These are phyloP conservation scores for Cichlasoma orientale DNA, from an alignment of 2,797 vertebrate species.

Conservation along the genomic window DNA sequence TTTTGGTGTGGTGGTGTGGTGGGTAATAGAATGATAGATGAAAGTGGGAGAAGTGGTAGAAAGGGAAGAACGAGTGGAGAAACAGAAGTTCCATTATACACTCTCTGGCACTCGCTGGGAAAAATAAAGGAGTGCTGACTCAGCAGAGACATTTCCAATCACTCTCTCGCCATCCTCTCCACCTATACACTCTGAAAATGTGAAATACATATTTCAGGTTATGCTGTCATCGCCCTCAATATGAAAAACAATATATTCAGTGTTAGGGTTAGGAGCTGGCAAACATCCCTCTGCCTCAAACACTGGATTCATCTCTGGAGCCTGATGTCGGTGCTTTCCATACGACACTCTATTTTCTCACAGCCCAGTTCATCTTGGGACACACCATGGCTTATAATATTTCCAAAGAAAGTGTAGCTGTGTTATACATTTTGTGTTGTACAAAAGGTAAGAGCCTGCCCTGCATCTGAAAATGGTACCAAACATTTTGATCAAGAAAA, in stretches of 20 bases:
- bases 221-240: constrained; percentile 6
- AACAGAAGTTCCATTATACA: constrained; percentile 36
- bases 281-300: constrained; percentile 8
- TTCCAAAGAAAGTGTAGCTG: neutral
- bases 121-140: constrained; percentile 58
- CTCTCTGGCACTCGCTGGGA: constrained; percentile 14
- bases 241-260: constrained; percentile 41
- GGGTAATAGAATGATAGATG: constrained; percentile 50
- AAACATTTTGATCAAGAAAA: neutral
- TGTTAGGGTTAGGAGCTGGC: constrained; percentile 5
- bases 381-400: neutral
- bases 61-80: constrained; percentile 17
- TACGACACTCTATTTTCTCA: constrained; percentile 8
- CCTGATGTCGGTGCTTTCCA: neutral
- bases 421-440: neutral
- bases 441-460: neutral
- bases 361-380: neutral
- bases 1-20: neutral
- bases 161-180: constrained; percentile 18
- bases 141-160: constrained; percentile 53
- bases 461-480: neutral
- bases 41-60: constrained; percentile 26
- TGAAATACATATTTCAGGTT: constrained; percentile 25
- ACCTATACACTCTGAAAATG: constrained; percentile 4
- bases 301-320: constrained; percentile 9